These are phyloP conservation scores for Phyllostomus discolor DNA, from an alignment of 2,113 vertebrate genomes.

Conservation along the genomic window DNA sequence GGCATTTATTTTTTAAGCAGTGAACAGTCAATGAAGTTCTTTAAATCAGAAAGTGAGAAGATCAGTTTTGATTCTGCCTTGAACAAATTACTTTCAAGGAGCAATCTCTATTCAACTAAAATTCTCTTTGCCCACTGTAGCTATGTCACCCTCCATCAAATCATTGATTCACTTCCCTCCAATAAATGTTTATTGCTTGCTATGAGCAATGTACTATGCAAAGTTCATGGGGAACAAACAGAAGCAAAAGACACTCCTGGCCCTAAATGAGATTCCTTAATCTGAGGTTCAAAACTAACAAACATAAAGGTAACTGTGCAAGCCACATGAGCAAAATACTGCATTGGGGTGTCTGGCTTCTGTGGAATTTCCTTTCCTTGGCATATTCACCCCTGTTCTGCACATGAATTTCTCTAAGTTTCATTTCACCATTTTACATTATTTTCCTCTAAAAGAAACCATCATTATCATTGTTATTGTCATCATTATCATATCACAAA, in stretches of 20 bases:
- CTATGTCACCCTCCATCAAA: constrained; percentile 22
- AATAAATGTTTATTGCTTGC: constrained; percentile 5
- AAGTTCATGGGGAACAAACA: neutral
- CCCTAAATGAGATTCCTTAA: neutral
- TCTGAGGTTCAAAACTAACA: neutral
- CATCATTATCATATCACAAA: neutral
- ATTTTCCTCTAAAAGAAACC: neutral
- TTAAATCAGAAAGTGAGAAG: constrained; percentile 40
- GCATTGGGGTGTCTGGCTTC: neutral
- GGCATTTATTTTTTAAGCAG: constrained; percentile 32
- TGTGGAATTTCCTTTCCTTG: neutral
- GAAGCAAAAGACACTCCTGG: neutral
- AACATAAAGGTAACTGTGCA: neutral
- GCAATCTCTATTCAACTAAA: constrained; percentile 6
- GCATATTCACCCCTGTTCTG: neutral
- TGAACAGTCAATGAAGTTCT: constrained; percentile 14
- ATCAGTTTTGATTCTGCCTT: constrained; percentile 43
- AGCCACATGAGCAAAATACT: neutral
- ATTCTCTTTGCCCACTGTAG: neutral
- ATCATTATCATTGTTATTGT: neutral
- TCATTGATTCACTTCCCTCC: neutral
- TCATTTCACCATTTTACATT: neutral
- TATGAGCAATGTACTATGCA: neutral
- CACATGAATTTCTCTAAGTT: neutral
- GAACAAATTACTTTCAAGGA: constrained; percentile 42